Evolutionary conservation across 2,888 invertebrate genomes (phyloP).

Genomic region (Enoplolaimus lenunculus): DNA sequence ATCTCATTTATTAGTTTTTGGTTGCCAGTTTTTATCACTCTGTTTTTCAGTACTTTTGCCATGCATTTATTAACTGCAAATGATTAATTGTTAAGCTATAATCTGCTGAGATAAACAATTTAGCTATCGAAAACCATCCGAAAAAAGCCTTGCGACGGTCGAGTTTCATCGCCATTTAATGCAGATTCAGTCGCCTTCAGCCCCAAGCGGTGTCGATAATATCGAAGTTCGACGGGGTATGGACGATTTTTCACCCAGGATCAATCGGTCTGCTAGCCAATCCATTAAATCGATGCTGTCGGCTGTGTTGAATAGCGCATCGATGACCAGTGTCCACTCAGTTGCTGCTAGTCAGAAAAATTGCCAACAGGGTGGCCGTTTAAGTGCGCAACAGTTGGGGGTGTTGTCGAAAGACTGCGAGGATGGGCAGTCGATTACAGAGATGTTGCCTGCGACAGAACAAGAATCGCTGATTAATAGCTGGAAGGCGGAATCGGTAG

Average conservation of each 20-base stretch:
- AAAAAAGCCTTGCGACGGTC: slow-evolving; percentile 55
- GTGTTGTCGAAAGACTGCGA: too few species aligned
- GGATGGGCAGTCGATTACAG: too few species aligned
- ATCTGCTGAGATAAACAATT: too few species aligned
- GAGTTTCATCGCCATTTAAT: slow-evolving; percentile 57
- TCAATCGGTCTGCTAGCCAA: not conserved
- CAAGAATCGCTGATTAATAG: too few species aligned
- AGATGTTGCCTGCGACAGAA: too few species aligned
- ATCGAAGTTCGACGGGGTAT: slow-evolving; percentile 67
- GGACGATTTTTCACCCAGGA: slow-evolving; percentile 48
- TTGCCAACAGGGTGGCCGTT: too few species aligned
- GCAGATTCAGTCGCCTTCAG: slow-evolving; percentile 32
- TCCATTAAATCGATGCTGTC: slow-evolving; percentile 9
- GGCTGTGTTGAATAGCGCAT: slow-evolving; percentile 9
- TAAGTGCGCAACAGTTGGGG: too few species aligned
- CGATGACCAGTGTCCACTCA: too few species aligned
- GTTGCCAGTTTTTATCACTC: not conserved
- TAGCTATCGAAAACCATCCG: slow-evolving; percentile 59
- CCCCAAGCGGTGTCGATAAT: slow-evolving; percentile 50
- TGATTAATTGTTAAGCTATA: too few species aligned
- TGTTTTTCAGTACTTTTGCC: too few species aligned
- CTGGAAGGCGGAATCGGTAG: not conserved
- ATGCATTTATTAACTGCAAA: too few species aligned
- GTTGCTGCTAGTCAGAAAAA: too few species aligned
- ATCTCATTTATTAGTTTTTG: slow-evolving; percentile 6